phyloP scores from a whole-genome alignment of 2,797 vertebrate species.

The Enteromius unitaeniatus region DNA sequence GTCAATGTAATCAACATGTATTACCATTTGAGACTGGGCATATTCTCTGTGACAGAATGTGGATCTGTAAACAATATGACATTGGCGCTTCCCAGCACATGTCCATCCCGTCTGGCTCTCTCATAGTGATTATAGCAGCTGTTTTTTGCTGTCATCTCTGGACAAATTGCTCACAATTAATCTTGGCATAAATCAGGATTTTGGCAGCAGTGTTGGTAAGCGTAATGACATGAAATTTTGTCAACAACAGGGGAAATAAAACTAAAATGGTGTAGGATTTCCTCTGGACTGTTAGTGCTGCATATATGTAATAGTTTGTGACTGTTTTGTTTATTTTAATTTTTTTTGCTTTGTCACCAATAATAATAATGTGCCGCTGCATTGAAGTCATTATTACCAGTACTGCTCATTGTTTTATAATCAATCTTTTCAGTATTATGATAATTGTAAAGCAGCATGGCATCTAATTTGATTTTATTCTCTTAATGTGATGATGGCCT shows the following conservation, averaged over 20 bases:
- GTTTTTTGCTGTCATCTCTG: conserved; percentile 71
- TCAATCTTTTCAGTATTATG: conserved; percentile 22
- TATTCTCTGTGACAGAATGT: conserved; percentile 23
- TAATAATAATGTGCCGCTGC: neutral
- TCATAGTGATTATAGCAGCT: conserved; percentile 74
- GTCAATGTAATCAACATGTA: conserved; percentile 9
- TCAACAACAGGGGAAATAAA: conserved; percentile 46
- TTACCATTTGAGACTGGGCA: conserved; percentile 20
- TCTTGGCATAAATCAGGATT: conserved; percentile 75
- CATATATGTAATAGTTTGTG: neutral
- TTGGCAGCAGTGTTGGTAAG: conserved; percentile 67
- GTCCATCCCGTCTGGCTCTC: conserved; percentile 54
- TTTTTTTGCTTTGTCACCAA: neutral
- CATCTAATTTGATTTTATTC: conserved; percentile 30
- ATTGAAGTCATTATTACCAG: neutral
- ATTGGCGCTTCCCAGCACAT: conserved; percentile 31
- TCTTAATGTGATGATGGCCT: conserved; percentile 35
- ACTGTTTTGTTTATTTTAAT: neutral
- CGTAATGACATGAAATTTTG: conserved; percentile 40
- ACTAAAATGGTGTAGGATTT: neutral
- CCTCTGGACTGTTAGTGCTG: neutral
- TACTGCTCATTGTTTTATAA: conserved; percentile 8
- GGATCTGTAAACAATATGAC: conserved; percentile 37
- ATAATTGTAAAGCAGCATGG: conserved; percentile 3
- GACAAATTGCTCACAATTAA: conserved; percentile 77